These are phyloP conservation scores for Palloptera scutellata DNA, from an alignment of 2,888 invertebrate species.

Conservation along the genomic window DNA sequence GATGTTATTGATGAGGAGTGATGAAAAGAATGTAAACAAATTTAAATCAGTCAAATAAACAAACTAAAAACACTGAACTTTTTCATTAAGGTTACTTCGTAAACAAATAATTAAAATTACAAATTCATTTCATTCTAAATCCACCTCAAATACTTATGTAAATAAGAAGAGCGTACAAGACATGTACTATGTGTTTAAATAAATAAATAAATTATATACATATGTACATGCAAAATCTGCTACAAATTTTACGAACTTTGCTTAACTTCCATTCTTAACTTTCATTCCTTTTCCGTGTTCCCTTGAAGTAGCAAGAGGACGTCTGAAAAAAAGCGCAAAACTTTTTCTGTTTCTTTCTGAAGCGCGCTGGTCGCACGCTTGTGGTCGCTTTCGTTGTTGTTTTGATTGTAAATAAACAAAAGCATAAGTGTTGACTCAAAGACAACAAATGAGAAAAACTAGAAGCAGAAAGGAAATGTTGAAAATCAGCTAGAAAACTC, in stretches of 20 bases:
- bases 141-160: not conserved
- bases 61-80: not conserved
- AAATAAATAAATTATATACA: no score
- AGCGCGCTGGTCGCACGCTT: not conserved
- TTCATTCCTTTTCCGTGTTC: no score
- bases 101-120: constrained; percentile 36
- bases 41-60: not conserved
- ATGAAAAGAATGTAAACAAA: not conserved
- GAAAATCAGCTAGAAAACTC: no score
- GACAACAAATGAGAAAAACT: no score
- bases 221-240: no score
- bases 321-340: not conserved
- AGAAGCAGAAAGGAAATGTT: no score
- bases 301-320: not conserved
- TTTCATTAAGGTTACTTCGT: constrained; percentile 26
- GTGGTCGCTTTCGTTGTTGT: not conserved
- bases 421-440: no score
- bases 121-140: constrained; percentile 29
- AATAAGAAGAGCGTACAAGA: not conserved
- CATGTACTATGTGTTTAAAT: no score
- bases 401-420: not conserved
- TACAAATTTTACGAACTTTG: no score
- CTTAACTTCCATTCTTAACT: no score
- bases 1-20: no score
- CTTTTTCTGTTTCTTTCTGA: constrained; percentile 5